phyloP scores from a whole-genome alignment of 64 coral and sea anemone species.

The Stichodactyla helianthus region DNA sequence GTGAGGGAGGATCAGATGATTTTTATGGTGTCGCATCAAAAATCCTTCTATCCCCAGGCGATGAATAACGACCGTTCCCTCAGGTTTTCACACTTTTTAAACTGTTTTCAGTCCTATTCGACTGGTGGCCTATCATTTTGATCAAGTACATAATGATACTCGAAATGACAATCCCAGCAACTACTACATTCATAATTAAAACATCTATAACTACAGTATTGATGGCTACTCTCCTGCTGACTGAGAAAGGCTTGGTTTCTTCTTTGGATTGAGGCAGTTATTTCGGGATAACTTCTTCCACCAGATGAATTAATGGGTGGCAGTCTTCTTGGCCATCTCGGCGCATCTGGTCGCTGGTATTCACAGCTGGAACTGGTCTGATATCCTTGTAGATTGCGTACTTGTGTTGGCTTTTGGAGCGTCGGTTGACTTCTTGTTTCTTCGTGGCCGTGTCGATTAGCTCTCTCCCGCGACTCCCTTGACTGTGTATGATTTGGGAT shows the following conservation, averaged over 20 bases:
- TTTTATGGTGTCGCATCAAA: no score
- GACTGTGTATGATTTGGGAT: background rate
- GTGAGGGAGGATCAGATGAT: no score
- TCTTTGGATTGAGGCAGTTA: background rate
- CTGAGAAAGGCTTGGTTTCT: background rate
- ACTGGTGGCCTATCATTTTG: no score
- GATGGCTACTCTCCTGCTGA: no score
- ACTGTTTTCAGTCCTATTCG: no score
- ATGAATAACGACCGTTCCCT: no score
- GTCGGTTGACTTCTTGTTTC: background rate
- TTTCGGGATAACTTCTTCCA: background rate
- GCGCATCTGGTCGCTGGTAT: background rate
- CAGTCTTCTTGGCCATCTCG: background rate
- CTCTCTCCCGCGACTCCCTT: background rate
- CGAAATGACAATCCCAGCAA: no score
- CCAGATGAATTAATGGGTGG: background rate
- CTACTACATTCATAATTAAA: no score
- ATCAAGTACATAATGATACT: no score
- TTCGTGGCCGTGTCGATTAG: background rate
- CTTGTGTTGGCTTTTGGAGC: background rate
- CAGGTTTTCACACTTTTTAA: no score
- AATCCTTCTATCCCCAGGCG: no score
- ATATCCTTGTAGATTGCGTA: background rate
- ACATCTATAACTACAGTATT: no score
- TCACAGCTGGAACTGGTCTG: background rate